Conservation (phyloP, 1,140 invertebrate species). For the Lamellibrachia luymesi region DNA sequence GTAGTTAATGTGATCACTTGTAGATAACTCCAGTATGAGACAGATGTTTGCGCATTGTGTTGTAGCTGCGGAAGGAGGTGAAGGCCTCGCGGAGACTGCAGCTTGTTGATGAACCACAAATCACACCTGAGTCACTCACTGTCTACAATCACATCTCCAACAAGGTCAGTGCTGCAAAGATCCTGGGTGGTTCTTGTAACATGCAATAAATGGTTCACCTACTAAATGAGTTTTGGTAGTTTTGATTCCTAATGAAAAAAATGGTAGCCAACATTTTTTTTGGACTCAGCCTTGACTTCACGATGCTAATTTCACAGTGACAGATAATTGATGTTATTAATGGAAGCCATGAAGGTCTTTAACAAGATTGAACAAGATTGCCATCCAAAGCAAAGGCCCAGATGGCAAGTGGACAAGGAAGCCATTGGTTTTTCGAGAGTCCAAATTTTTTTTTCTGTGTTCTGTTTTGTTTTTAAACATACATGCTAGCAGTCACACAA, state of each 20-base stretch:
- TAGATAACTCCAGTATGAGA: neutral
- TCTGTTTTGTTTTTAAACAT: too few species aligned
- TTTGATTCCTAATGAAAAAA: neutral
- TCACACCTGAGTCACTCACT: conserved; percentile 8
- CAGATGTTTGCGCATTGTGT: neutral
- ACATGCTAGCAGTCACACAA: too few species aligned
- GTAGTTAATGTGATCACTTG: neutral
- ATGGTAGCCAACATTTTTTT: neutral
- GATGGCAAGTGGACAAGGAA: too few species aligned
- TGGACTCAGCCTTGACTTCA: neutral
- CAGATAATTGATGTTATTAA: too few species aligned
- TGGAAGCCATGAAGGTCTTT: too few species aligned
- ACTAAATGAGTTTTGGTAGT: neutral
- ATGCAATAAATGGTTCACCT: neutral
- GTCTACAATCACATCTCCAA: conserved; percentile 13
- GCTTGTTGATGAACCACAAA: neutral
- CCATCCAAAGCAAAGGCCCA: too few species aligned
- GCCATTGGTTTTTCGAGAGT: too few species aligned
- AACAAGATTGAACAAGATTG: too few species aligned
- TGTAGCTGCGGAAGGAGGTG: neutral
- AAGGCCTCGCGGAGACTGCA: neutral
- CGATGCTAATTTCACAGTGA: too few species aligned
- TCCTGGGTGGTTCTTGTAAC: neutral
- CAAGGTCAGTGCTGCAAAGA: neutral
- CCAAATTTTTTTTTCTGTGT: too few species aligned